phyloP scores from a whole-genome alignment of 2,797 vertebrate genomes.

The Dryobates pubescens region DNA sequence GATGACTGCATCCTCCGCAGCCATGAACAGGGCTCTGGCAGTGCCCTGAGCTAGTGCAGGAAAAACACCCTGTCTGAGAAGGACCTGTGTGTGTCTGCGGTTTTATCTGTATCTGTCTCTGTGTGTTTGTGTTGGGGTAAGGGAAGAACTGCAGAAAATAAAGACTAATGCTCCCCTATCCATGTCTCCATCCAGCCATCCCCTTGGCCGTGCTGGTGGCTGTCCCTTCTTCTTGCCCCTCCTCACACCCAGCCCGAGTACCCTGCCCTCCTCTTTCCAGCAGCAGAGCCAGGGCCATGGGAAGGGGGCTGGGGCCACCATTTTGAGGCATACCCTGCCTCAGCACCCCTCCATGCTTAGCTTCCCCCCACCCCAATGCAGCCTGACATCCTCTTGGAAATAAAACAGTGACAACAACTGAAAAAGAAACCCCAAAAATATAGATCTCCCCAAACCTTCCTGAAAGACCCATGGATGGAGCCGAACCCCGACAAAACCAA shows the following conservation, averaged over 20 bases:
- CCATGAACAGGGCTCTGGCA: background rate
- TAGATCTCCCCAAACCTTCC: constrained; percentile 25
- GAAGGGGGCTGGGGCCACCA: background rate
- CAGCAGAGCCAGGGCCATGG: accelerated
- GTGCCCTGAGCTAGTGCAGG: background rate
- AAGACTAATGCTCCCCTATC: background rate
- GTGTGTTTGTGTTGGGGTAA: background rate
- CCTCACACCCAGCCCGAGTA: accelerated
- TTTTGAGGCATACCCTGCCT: background rate
- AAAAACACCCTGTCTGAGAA: background rate
- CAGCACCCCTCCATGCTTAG: background rate
- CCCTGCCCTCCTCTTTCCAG: background rate
- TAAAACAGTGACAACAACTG: constrained; percentile 4
- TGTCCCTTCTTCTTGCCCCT: background rate
- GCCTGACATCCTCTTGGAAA: constrained; percentile 51
- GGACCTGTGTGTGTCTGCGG: background rate
- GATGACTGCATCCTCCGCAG: background rate
- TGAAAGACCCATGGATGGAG: constrained; percentile 34
- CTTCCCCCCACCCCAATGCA: background rate
- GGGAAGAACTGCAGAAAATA: constrained; percentile 4
- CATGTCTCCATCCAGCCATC: accelerated
- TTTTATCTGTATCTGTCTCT: background rate
- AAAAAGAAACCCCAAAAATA: background rate
- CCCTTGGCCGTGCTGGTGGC: background rate
- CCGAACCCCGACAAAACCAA: background rate